Conservation (phyloP, 2,888 invertebrate genomes). For the Metacarcinus magister region DNA sequence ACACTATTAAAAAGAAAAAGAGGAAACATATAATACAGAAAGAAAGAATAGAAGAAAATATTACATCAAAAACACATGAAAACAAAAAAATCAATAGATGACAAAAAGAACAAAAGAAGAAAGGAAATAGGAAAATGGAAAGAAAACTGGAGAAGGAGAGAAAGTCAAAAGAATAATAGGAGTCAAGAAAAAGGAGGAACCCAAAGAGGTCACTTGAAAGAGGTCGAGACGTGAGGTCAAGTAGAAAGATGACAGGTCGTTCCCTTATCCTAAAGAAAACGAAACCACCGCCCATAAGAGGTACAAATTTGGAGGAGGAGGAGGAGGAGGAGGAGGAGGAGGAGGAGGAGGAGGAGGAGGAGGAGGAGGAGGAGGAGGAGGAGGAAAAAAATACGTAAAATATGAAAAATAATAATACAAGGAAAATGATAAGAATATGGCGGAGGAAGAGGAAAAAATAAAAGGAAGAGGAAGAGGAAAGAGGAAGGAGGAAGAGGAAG, state of each 20-base stretch:
- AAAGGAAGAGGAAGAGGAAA: not conserved
- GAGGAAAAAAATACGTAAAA: not conserved
- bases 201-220: not conserved
- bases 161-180: not conserved
- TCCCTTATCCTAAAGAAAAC: too few relatives aligned
- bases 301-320: too few relatives aligned
- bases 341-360: slow-evolving; percentile 26
- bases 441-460: not conserved
- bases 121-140: not conserved
- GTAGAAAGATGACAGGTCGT: not conserved
- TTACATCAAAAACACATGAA: too few relatives aligned
- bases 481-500: not conserved
- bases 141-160: not conserved
- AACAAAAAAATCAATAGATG: too few relatives aligned
- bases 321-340: slow-evolving; percentile 26
- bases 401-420: too few relatives aligned
- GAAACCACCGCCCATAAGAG: too few relatives aligned
- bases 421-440: not conserved
- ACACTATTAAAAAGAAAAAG: too few relatives aligned
- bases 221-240: not conserved
- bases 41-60: too few relatives aligned
- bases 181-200: not conserved
- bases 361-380: not conserved
- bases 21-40: too few relatives aligned
- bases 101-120: not conserved